phyloP scores from a whole-genome alignment of 2,113 vertebrate genomes.

The Hydropotes inermis region DNA sequence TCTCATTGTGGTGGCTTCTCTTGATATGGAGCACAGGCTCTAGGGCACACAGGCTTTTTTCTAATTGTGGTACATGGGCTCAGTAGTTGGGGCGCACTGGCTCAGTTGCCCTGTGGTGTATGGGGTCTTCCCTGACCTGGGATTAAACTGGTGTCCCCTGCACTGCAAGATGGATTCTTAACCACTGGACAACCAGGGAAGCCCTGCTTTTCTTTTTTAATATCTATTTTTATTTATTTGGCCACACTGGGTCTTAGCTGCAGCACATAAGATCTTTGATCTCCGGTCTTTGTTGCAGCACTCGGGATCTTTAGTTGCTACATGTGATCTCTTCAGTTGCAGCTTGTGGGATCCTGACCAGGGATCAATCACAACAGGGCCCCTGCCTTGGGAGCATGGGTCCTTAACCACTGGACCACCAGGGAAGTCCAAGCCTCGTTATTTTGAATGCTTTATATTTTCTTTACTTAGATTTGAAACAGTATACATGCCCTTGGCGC shows the following conservation, averaged over 20 bases:
- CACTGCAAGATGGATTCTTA: neutral
- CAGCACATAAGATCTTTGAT: neutral
- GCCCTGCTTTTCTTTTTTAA: neutral
- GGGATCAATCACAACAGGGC: neutral
- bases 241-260: neutral
- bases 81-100: neutral
- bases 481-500: neutral
- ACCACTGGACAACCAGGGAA: neutral
- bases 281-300: rapidly evolving
- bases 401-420: neutral
- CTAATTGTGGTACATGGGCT: neutral
- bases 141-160: neutral
- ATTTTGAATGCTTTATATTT: neutral
- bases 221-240: neutral
- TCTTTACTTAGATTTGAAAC: neutral
- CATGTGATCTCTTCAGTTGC: neutral
- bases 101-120: rapidly evolving
- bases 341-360: neutral
- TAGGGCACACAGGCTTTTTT: neutral
- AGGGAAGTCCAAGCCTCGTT: neutral
- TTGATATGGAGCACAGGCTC: neutral
- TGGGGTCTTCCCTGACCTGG: neutral
- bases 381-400: neutral
- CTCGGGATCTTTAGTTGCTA: neutral
- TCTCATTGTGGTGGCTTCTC: neutral